Base-by-base conservation (phyloP, 2,888 invertebrate genomes). In the Scaptomyza parva region DNA sequence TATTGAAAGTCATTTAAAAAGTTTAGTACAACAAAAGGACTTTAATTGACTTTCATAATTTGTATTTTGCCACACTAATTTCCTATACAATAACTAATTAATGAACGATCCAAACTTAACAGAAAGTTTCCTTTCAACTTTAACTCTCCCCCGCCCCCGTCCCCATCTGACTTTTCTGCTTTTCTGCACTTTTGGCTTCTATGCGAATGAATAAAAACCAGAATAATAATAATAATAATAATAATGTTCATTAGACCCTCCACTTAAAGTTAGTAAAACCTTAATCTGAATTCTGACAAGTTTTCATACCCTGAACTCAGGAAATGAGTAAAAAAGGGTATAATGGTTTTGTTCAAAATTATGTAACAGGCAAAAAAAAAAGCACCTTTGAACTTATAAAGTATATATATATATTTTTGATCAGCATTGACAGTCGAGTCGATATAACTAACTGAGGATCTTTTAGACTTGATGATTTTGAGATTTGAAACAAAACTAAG, bases 231-330 rank as follows among this genome's bases (percentile, higher is more conserved):
- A 57, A 47, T 66, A 41, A 65, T 59, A 50, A 75, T 76, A 70
- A 74, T 66, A 55, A 63, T 41, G 55, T 45, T 76, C 76, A 71
- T 74, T 76, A 76, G 76, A 55, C 26, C 61, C 44, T 41, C 44
- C 50, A 71, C 72, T 74, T 71, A 41, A 62, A 71, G 76, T 67
- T 70, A 37, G 48, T 50, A 40, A 62, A 70, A 59, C 58, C 72
- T 71, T 65, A 74, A 74, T 70, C 66, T 65, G 50, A 51, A 70
- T 60, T 50, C 57, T 39, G 51, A 43, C 62, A 73, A 76, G 50
- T 59, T 59, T 48, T 30, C 24, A 44, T 37, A 8, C 28, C 7
- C n/a, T n/a, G n/a, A n/a, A n/a, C n/a, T n/a, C n/a, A n/a, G n/a
- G n/a, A n/a, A n/a, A n/a, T n/a, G n/a, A n/a, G n/a, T n/a, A n/a